phyloP scores from a whole-genome alignment of 2,888 invertebrate species.

The Frankliniella intonsa region DNA sequence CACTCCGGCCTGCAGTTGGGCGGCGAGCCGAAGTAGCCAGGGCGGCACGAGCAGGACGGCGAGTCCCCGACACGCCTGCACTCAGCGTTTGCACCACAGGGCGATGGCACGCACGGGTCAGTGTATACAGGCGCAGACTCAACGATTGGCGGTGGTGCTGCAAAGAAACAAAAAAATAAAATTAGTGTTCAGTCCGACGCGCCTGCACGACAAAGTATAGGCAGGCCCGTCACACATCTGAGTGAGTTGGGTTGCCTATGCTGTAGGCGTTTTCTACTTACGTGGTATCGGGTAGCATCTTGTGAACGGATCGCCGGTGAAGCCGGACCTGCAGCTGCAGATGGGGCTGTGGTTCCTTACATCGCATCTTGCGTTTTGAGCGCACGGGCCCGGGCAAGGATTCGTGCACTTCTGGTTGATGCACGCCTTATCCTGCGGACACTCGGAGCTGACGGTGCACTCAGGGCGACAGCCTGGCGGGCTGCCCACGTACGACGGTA shows the following conservation, averaged over 20 bases:
- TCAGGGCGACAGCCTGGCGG: constrained; percentile 77
- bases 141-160: constrained; percentile 35
- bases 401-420: constrained; percentile 68
- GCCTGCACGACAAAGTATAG: too few species aligned
- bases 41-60: constrained; percentile 60
- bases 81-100: constrained; percentile 72
- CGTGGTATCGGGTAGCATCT: constrained; percentile 48
- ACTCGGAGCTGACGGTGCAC: constrained; percentile 78
- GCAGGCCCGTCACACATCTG: not conserved
- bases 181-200: not conserved
- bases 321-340: constrained; percentile 49
- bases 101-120: constrained; percentile 67
- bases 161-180: constrained; percentile 45
- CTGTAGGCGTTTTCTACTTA: constrained; percentile 27
- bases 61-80: constrained; percentile 58
- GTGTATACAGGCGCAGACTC: constrained; percentile 47
- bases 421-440: constrained; percentile 74
- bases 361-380: constrained; percentile 52
- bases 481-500: constrained; percentile 69
- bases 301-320: constrained; percentile 49
- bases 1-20: constrained; percentile 74
- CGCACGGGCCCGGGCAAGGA: constrained; percentile 59
- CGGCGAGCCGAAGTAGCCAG: constrained; percentile 63
- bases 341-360: constrained; percentile 72
- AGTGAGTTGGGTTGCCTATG: not conserved